Evolutionary conservation across 1,140 invertebrate genomes (phyloP), one percentile per base, ranked within the genome.

Genomic region (Panagrolaimus sp.): DNA sequence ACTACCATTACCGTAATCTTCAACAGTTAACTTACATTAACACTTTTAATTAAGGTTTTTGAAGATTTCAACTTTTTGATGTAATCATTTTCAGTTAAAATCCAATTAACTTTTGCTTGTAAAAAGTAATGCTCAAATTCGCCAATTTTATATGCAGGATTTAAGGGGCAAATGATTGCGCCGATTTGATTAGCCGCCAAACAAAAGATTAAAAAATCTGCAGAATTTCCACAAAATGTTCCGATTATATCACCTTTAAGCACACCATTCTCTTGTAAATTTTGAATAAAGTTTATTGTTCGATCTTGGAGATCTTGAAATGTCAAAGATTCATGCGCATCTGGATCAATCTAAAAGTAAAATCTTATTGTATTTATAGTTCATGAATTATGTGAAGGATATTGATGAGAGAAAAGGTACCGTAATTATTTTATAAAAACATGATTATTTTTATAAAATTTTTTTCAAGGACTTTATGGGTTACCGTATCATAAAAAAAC

Each of bases 51-150:
- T 0, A 57, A 27, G 11, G 20, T 16, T 23, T 57, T 20, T 16
- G 51, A 57, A 25, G 20, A 14, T 57, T 27, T 5, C 3, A 57
- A 0, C 16, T 57, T 57, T 57, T 20, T 11, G 11, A 27, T 27
- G 27, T 57, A 57, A 5, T 57, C 51, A 16, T 57, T 57, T 57
- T 57, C 51, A 8, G 51, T 57, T 27, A 57, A 27, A 57, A 57
- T 57, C 51, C 51, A 57, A 5, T 57, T 20, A 27, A 25, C 51
- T 57, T 57, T 57, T 3, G 51, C 51, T 57, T 57, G 51, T 11
- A 27, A 25, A 13, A 57, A 57, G 51, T 57, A 57, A 57, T 57
- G 51, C 8, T 57, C 51, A 27, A 57, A 57, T 57, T 57, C 51
- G 8, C 7, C 7, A 11, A 57, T 20, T 27, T 23, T 57, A 57